A percentile compares a stretch with the other conserved stretches of the same genome.
These are phyloP conservation scores for Vollenhovia emeryi DNA, from an alignment of 1,140 invertebrate species.

Conservation along the genomic window DNA sequence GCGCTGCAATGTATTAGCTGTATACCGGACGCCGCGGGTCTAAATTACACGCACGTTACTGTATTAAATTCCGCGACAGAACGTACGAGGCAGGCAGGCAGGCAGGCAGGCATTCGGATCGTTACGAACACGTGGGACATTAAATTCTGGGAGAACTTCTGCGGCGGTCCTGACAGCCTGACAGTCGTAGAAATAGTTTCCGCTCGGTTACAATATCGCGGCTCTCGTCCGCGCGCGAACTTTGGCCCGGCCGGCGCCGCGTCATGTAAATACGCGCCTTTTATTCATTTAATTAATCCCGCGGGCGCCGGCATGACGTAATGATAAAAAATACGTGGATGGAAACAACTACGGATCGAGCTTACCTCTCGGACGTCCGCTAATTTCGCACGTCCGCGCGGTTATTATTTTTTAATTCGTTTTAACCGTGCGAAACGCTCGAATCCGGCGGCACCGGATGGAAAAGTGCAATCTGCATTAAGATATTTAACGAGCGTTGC, in stretches of 20 bases:
- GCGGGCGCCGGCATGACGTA: conserved; percentile 34
- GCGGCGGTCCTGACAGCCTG: conserved; percentile 56
- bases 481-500: conserved; percentile 1
- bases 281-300: conserved; percentile 61
- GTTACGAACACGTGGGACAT: conserved; percentile 71
- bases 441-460: background rate
- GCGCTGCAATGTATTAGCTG: conserved; percentile 65
- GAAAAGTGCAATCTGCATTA: conserved; percentile 24
- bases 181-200: conserved; percentile 61
- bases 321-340: conserved; percentile 51
- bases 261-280: conserved; percentile 52
- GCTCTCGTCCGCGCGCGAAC: background rate
- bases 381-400: conserved; percentile 44
- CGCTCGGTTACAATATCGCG: conserved; percentile 46
- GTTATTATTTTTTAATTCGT: conserved; percentile 52
- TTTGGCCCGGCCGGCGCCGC: background rate
- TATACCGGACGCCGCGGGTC: conserved; percentile 61
- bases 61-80: conserved; percentile 72
- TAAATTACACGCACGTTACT: conserved; percentile 73
- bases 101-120: conserved; percentile 67
- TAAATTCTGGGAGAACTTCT: conserved; percentile 71
- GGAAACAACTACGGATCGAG: conserved; percentile 36
- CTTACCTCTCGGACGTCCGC: conserved; percentile 14
- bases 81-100: conserved; percentile 52
- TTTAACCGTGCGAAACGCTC: conserved; percentile 11